Base-by-base conservation (phyloP, 2,888 invertebrate genomes). In the Protodeltote pygarga region DNA sequence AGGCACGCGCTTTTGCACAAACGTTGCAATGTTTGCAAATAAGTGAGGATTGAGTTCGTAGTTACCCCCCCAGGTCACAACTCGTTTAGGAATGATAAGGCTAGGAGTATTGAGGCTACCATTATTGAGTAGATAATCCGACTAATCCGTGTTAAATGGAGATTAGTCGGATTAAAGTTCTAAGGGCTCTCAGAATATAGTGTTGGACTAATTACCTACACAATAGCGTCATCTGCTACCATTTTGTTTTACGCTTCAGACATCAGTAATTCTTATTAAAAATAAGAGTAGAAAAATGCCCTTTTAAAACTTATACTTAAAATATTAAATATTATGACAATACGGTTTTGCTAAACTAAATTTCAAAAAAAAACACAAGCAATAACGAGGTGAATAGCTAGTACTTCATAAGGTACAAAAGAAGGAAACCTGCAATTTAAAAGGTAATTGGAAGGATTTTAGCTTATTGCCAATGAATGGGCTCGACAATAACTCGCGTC, bases 381-480 rank as follows among this genome's bases (percentile, higher is more conserved):
- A 5, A 33, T 32, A 9, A 11, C 45, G 1, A 3, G 8, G 1
- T 8, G 3, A n/a, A 5, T 19, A 3, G 11, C 45, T 25, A 21
- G 59, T 44, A 19, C n/a, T 15, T 41, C 11, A 27, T 53, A 15
- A 28, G 5, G 15, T 51, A 29, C 19, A 60, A 41, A 60, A 47
- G 47, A 47, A 58, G 58, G 58, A 58, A 53, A 58, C 34, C 27
- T 41, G 41, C 58, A 60, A 58, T 58, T 53, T 47, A 23, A 32
- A 41, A 5, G 28, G 54, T 53, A 61, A 58, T 53, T 61, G 54
- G 23, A 38, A 53, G 40, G 41, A 53, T 58, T 57, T 60, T 53
- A 58, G 53, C 61, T 58, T 42, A 58, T 58, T 57, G 55, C 38
- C 47, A 47, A 53, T 47, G 61, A 58, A 55, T 47, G 54, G 47